Conservation (phyloP, 2,888 invertebrate genomes). For the Craniophora ligustri region DNA sequence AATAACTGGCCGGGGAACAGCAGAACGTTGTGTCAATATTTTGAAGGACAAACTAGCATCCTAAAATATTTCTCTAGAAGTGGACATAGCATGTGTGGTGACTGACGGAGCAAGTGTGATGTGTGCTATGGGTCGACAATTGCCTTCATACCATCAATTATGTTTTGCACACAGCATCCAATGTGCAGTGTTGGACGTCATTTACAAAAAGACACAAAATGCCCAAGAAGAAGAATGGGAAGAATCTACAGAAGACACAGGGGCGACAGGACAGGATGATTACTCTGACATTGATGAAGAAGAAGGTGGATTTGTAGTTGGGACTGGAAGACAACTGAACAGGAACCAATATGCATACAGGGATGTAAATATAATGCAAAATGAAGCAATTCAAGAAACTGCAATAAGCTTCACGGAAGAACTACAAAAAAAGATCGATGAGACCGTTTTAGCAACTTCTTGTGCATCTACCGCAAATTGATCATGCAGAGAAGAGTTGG, state of each 20-base stretch:
- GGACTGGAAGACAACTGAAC: too few species aligned
- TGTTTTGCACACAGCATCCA: slow-evolving; percentile 27
- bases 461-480: too few species aligned
- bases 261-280: slow-evolving; percentile 7
- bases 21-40: slow-evolving; percentile 2
- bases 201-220: slow-evolving; percentile 13
- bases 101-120: slow-evolving; percentile 22
- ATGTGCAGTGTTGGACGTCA: slow-evolving; percentile 19
- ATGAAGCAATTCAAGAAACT: too few species aligned
- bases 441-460: too few species aligned
- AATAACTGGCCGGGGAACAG: slow-evolving; percentile 9
- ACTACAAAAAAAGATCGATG: too few species aligned
- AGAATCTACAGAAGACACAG: slow-evolving; percentile 8
- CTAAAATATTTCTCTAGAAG: too few species aligned
- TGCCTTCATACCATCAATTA: slow-evolving; percentile 17
- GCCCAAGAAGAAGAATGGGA: slow-evolving; percentile 9
- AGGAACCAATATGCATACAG: too few species aligned
- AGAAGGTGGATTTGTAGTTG: slow-evolving; percentile 8
- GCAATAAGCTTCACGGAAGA: too few species aligned
- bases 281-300: slow-evolving; percentile 11
- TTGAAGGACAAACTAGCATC: too few species aligned
- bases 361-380: too few species aligned
- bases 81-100: too few species aligned
- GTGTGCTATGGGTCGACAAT: slow-evolving; percentile 13
- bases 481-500: too few species aligned